These are phyloP conservation scores for Halesus radiatus DNA, from an alignment of 1,140 invertebrate species.

Conservation along the genomic window DNA sequence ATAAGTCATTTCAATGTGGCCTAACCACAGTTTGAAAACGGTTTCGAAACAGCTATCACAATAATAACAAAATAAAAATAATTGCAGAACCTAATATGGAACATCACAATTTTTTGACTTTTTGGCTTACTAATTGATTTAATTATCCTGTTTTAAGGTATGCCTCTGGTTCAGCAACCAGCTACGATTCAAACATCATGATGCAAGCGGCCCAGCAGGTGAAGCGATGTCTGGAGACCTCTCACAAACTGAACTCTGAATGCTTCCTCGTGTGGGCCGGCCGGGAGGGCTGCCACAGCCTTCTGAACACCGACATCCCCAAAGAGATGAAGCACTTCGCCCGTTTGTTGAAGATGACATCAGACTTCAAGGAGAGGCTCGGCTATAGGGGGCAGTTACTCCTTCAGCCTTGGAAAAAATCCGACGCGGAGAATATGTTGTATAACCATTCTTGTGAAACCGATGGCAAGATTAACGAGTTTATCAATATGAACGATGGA, in stretches of 20 bases:
- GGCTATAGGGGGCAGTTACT: conserved; percentile 76
- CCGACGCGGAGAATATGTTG: background rate
- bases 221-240: conserved; percentile 76
- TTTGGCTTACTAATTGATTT: too few species aligned
- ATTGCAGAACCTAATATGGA: too few species aligned
- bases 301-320: conserved; percentile 74
- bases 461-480: background rate
- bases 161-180: conserved; percentile 74
- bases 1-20: too few species aligned
- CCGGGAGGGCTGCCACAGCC: conserved; percentile 73
- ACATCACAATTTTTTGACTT: too few species aligned
- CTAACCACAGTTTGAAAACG: too few species aligned
- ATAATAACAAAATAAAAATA: too few species aligned
- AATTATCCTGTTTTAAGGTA: conserved; percentile 64
- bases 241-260: conserved; percentile 74
- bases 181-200: conserved; percentile 72
- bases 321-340: conserved; percentile 76
- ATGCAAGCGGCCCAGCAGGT: conserved; percentile 75
- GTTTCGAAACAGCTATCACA: too few species aligned
- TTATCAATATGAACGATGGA: conserved; percentile 50
- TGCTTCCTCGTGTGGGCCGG: conserved; percentile 76
- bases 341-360: conserved; percentile 74
- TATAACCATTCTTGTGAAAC: background rate
- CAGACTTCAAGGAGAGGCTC: conserved; percentile 76
- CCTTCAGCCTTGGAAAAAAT: conserved; percentile 62